Base-by-base conservation (phyloP, 2,888 invertebrate species). In the Drosophila pseudotalamancana region DNA sequence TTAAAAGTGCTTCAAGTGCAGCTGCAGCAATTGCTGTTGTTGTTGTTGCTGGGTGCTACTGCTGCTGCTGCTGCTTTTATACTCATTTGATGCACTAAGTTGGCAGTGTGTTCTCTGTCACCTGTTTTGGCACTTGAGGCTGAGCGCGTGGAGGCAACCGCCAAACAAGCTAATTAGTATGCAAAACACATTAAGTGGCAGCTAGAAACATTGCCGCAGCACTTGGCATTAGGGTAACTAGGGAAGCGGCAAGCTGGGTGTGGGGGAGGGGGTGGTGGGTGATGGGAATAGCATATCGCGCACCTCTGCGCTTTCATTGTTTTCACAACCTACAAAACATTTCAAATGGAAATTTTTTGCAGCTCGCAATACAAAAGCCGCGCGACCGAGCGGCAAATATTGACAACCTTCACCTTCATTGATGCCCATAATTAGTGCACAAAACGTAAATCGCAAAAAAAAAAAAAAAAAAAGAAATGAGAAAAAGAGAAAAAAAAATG, bases 321-420 rank as follows among this genome's bases (percentile, higher is more conserved):
- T 73, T 53, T 62, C 50, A 23, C 77, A 84, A 73, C 84, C 77
- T 83, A 80, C 56, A 76, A 81, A 77, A 64, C 77, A 85, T 82
- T 77, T 73, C 67, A 66, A 85, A 81, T 75, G 83, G 64, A 77
- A 79, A 72, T 78, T 66, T 62, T 35, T 42, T n/a, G 34, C 48
- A 3, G 21, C 32, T 32, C 21, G 27, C 40, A 51, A 46, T 46
- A 75, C 43, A 40, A 61, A 63, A 53, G 65, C 62, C 11, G 46
- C 39, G 61, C 64, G 61, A 50, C 32, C 39, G 56, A 51, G 67
- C 66, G 53, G 66, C 51, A 75, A 84, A 85, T 87, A 87, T 83
- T 87, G 87, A 77, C 77, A 83, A 83, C 87, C 83, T 83, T 83
- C 87, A 83, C 88, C 83, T 83, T 83, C 86, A 83, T 74, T 71